Evolutionary conservation across 2,888 invertebrate genomes (phyloP).

Genomic region (Anodontia alba): DNA sequence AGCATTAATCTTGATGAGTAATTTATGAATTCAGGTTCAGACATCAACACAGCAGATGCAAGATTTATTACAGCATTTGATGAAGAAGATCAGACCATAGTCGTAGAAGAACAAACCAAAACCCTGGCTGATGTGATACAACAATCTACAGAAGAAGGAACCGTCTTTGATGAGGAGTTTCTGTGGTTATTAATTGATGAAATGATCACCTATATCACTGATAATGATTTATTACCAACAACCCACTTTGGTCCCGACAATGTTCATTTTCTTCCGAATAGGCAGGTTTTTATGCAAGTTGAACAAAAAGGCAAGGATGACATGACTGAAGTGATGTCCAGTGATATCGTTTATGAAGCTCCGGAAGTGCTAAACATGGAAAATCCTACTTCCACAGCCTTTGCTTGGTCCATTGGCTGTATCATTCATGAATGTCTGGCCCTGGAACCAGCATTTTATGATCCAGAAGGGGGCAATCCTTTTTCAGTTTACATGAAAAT

Average conservation of each 20-base stretch:
- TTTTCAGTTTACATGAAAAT: slow-evolving; percentile 66
- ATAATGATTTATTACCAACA: slow-evolving; percentile 24
- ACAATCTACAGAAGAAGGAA: slow-evolving; percentile 36
- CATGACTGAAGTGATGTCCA: slow-evolving; percentile 22
- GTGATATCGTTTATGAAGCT: slow-evolving; percentile 64
- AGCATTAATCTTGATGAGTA: no score
- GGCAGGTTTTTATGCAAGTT: slow-evolving; percentile 48
- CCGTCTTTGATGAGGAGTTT: slow-evolving; percentile 46
- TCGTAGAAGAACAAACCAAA: slow-evolving; percentile 56
- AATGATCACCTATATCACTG: slow-evolving; percentile 38
- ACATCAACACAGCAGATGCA: slow-evolving; percentile 39
- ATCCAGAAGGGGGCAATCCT: slow-evolving; percentile 61
- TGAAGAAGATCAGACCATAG: slow-evolving; percentile 48
- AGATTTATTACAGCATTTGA: slow-evolving; percentile 59
- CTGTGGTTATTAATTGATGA: slow-evolving; percentile 59
- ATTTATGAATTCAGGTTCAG: slow-evolving; percentile 21
- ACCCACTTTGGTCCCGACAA: slow-evolving; percentile 42
- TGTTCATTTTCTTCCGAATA: slow-evolving; percentile 43
- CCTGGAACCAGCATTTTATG: slow-evolving; percentile 69
- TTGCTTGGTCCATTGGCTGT: slow-evolving; percentile 72
- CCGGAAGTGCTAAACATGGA: slow-evolving; percentile 66
- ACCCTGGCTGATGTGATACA: slow-evolving; percentile 58
- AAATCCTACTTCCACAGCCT: slow-evolving; percentile 58
- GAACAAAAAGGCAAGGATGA: background rate
- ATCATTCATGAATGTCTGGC: slow-evolving; percentile 71